phyloP scores from a whole-genome alignment of 2,888 invertebrate species.

The Caenorhabditis becei region DNA sequence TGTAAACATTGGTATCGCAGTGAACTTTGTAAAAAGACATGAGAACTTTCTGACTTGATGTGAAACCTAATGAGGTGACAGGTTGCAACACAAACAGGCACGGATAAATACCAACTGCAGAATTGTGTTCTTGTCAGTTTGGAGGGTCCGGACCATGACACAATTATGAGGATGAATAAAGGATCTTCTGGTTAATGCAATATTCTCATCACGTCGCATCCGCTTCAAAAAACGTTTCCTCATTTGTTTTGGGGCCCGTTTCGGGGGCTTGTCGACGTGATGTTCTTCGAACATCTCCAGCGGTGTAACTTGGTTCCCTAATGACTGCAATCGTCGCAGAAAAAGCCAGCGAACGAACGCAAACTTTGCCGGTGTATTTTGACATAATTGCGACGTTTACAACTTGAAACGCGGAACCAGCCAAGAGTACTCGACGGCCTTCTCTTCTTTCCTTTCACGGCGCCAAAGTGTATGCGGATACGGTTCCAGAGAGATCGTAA shows the following conservation, averaged over 20 bases:
- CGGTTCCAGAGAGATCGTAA: conserved; percentile 44
- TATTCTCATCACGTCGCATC: conserved; percentile 2
- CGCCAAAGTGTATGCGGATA: conserved; percentile 17
- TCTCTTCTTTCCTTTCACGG: conserved; percentile 12
- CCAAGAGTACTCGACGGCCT: conserved; percentile 40
- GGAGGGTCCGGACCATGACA: background rate
- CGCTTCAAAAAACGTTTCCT: conserved; percentile 20
- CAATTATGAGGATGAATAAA: background rate
- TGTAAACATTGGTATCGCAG: conserved; percentile 8
- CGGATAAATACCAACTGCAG: too few relatives aligned
- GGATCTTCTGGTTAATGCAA: conserved; percentile 9
- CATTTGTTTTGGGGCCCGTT: background rate
- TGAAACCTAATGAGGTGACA: too few relatives aligned
- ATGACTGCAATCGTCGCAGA: conserved; percentile 17
- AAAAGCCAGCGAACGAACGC: conserved; percentile 14
- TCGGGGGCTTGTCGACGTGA: background rate
- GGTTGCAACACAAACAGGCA: too few relatives aligned
- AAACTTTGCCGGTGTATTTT: conserved; percentile 42
- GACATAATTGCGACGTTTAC: conserved; percentile 54
- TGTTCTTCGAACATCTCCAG: conserved; percentile 32
- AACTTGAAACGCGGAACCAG: conserved; percentile 59
- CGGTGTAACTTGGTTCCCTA: conserved; percentile 42
- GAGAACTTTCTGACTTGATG: too few relatives aligned
- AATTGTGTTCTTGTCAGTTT: too few relatives aligned
- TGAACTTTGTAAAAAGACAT: conserved; percentile 19